Evolutionary conservation across 2,113 vertebrate genomes (phyloP).

Genomic region (Dolichotis patagonum): DNA sequence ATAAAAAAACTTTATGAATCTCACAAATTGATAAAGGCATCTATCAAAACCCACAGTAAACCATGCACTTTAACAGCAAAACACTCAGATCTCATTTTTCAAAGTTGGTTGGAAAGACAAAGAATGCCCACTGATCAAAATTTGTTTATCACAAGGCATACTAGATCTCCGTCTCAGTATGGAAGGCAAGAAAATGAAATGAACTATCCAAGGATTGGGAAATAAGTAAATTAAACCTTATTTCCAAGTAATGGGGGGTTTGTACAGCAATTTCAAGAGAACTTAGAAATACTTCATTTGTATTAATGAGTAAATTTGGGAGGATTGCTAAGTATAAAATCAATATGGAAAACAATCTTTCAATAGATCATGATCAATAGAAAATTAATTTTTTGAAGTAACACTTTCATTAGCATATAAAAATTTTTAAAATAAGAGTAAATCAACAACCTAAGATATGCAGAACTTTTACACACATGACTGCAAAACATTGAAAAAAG

Average conservation of each 20-base stretch:
- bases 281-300: slow-evolving; percentile 17
- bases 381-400: neutral
- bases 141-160: neutral
- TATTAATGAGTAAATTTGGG: neutral
- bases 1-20: neutral
- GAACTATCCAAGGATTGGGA: neutral
- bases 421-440: neutral
- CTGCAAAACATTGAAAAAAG: neutral
- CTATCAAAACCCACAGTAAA: neutral
- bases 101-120: neutral
- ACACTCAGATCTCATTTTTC: neutral
- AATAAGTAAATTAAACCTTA: neutral
- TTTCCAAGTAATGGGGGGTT: neutral
- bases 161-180: no score
- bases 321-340: neutral
- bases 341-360: neutral
- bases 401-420: neutral
- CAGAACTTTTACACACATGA: neutral
- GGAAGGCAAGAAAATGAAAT: neutral
- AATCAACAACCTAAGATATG: neutral
- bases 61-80: neutral
- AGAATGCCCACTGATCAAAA: neutral
- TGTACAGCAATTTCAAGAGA: neutral
- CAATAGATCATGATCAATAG: neutral
- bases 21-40: neutral